Evolutionary conservation across 2,113 vertebrate genomes (phyloP), one percentile per base, ranked within the genome.

Genomic region (Fregetta grallaria): DNA sequence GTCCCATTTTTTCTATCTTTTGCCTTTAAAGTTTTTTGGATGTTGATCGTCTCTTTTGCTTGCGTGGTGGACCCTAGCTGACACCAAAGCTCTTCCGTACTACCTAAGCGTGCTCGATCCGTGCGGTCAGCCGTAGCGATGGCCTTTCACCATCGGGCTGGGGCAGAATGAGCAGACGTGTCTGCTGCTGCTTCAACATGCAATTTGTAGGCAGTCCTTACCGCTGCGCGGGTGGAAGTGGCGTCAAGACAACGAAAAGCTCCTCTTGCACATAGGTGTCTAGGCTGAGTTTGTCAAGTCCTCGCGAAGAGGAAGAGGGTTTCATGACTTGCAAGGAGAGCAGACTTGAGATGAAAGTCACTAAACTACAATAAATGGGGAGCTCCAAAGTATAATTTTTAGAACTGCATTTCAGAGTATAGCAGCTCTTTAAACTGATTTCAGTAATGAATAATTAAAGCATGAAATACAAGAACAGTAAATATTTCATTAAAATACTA

Each of bases 401-500:
- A 83, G 90, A 94, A 62, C 59, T 70, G 67, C 62, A 1, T 94
- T 94, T 89, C 79, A 80, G 94, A 76, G 76, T 34, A 32, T 65
- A 81, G 71, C 95, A 93, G 80, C 94, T 94, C 91, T 97, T 93
- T 86, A 85, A 79, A 71, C 75, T 68, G 84, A 90, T 95, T 80
- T 74, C 85, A 55, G 70, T 44, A 78, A 91, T 97, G 75, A 96
- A 96, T 96, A 96, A 96, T 97, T 97, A 87, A 96, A 91, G 66
- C 27, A 11, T 44, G 40, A 96, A 94, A 84, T 80, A 91, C 80
- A 73, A 82, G 88, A 89, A 90, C 47, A 80, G 94, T 95, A 96
- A 96, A 92, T 96, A 93, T 96, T 95, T 96, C 85, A 97, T 92
- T 97, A 88, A 96, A 96, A 92, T 95, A 93, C 88, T 96, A 80